Conservation (phyloP, 2,113 vertebrate genomes). For the Notothenia coriiceps region DNA sequence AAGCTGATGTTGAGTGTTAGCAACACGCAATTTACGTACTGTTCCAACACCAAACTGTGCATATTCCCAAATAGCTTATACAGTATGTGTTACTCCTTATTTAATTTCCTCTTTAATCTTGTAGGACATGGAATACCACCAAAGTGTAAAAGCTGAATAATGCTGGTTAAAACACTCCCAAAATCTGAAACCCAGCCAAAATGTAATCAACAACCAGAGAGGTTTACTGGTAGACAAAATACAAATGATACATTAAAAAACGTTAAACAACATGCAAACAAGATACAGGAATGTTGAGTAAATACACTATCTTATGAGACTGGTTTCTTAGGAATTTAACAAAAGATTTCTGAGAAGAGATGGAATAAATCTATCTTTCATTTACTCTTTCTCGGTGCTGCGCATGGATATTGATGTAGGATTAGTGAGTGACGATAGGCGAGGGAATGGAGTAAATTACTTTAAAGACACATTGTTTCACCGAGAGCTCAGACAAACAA, state of each 20-base stretch:
- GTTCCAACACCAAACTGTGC: not conserved
- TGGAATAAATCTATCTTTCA: not conserved
- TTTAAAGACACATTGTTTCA: conserved; percentile 3
- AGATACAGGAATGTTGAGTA: not conserved
- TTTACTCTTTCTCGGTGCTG: not conserved
- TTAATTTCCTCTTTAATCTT: not conserved
- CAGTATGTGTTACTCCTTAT: not conserved
- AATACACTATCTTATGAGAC: not conserved
- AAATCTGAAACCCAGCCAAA: not conserved
- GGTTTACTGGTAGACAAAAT: not conserved
- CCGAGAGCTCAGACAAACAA: conserved; percentile 12
- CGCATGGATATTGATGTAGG: not conserved
- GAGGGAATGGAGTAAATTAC: not conserved
- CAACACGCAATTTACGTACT: not conserved
- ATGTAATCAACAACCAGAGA: not conserved
- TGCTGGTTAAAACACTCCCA: not conserved
- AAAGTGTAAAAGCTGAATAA: not conserved
- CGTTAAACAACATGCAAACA: not conserved
- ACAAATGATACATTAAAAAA: not conserved
- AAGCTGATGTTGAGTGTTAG: not conserved
- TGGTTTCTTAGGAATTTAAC: not conserved
- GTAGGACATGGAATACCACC: not conserved
- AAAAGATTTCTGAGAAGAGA: not conserved
- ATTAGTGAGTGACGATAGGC: not conserved
- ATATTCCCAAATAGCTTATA: not conserved